These are phyloP conservation scores for Orthosia incerta DNA, from an alignment of 2,888 invertebrate genomes.

Conservation along the genomic window DNA sequence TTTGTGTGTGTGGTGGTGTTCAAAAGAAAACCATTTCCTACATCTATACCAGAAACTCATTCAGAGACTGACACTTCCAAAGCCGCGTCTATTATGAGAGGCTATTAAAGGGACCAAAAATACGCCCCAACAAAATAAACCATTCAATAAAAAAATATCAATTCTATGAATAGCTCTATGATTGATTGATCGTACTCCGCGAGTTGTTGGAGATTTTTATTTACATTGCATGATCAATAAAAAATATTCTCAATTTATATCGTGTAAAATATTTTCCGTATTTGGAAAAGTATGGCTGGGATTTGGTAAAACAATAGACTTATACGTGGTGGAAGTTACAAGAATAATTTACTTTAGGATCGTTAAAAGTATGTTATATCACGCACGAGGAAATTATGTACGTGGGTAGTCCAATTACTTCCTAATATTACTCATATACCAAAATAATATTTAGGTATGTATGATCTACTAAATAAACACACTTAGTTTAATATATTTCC, in stretches of 20 bases:
- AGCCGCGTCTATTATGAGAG: background rate
- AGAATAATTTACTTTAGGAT: background rate
- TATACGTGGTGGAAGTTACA: background rate
- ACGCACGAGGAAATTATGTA: slow-evolving; percentile 11
- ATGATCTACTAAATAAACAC: background rate
- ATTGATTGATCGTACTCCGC: slow-evolving; percentile 36
- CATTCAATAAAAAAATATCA: slow-evolving; percentile 25
- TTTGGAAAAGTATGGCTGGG: background rate
- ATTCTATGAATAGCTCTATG: slow-evolving; percentile 38
- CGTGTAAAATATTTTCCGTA: slow-evolving; percentile 21
- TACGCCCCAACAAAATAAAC: slow-evolving; percentile 26
- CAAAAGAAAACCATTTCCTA: background rate
- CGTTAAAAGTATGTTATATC: slow-evolving; percentile 5
- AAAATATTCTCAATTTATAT: slow-evolving; percentile 26
- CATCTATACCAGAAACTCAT: background rate
- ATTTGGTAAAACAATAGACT: background rate
- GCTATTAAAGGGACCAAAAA: slow-evolving; percentile 10
- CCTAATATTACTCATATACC: background rate
- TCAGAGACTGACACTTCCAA: background rate
- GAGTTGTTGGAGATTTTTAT: slow-evolving; percentile 17
- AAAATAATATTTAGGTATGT: background rate
- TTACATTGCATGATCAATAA: slow-evolving; percentile 19
- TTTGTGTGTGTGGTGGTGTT: background rate
- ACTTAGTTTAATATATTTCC: background rate
- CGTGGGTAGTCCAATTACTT: background rate